Evolutionary conservation across 2,113 vertebrate genomes (phyloP).

Genomic region (Pheucticus melanocephalus): DNA sequence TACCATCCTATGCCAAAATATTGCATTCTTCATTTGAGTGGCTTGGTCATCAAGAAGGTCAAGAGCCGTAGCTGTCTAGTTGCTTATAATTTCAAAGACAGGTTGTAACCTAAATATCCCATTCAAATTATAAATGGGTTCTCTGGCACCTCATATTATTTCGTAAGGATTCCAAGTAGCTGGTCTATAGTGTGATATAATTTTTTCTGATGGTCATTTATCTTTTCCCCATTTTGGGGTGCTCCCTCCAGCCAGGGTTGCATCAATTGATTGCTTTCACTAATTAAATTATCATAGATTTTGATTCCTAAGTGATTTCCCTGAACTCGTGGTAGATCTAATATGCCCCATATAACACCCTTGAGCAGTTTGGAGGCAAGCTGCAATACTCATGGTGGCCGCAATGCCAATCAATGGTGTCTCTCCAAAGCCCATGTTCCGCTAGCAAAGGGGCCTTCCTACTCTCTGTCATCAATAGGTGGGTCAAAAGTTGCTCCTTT

Average conservation of each 20-base stretch:
- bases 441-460: neutral
- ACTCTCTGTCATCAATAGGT: too few species aligned
- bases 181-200: neutral
- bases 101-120: neutral
- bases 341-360: neutral
- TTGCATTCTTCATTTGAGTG: neutral
- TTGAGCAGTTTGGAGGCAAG: neutral
- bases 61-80: neutral
- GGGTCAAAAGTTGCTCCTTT: too few species aligned
- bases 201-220: neutral
- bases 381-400: neutral
- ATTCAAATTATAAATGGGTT: neutral
- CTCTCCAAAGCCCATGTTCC: neutral
- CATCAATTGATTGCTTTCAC: neutral
- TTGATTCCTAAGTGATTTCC: neutral
- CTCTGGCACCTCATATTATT: neutral
- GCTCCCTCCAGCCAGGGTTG: neutral
- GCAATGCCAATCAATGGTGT: neutral
- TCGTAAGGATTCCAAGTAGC: neutral
- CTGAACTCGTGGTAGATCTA: neutral
- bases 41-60: neutral
- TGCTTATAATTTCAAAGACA: too few species aligned
- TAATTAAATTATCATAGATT: neutral
- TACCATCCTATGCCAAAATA: neutral
- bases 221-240: neutral